phyloP scores from a whole-genome alignment of 2,113 vertebrate species.

The Anseranas semipalmata region DNA sequence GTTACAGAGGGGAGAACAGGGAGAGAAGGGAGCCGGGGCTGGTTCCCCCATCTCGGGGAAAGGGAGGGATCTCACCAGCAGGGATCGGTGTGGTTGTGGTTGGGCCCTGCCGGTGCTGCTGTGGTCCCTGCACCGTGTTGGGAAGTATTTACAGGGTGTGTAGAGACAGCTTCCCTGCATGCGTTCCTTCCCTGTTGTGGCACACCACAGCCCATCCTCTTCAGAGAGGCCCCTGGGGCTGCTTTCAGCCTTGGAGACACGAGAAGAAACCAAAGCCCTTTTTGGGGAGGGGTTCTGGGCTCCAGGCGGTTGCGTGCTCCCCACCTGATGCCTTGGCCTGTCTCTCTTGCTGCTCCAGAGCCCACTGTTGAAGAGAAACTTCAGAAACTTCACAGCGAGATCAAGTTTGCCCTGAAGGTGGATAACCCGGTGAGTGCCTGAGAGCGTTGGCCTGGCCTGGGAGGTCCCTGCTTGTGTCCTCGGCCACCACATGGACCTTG shows the following conservation, averaged over 20 bases:
- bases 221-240: background rate
- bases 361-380: constrained; percentile 91
- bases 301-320: background rate
- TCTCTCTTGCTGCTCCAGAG: constrained; percentile 75
- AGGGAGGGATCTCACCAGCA: background rate
- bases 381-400: constrained; percentile 95
- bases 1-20: background rate
- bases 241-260: background rate
- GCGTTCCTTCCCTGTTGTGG: background rate
- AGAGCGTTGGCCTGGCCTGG: fast-evolving
- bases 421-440: constrained; percentile 89
- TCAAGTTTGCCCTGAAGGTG: constrained; percentile 96
- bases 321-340: fast-evolving
- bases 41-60: background rate
- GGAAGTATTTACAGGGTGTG: background rate
- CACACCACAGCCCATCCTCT: background rate
- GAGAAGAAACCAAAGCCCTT: background rate
- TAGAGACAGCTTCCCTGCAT: background rate
- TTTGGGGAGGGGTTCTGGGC: background rate
- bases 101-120: background rate
- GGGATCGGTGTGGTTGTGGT: background rate
- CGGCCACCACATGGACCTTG: fast-evolving
- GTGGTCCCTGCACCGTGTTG: fast-evolving
- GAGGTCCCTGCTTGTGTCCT: background rate
- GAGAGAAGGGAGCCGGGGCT: background rate